These are phyloP conservation scores for Corythoichthys haematopterus DNA, from an alignment of 2,113 vertebrate genomes.

Conservation along the genomic window DNA sequence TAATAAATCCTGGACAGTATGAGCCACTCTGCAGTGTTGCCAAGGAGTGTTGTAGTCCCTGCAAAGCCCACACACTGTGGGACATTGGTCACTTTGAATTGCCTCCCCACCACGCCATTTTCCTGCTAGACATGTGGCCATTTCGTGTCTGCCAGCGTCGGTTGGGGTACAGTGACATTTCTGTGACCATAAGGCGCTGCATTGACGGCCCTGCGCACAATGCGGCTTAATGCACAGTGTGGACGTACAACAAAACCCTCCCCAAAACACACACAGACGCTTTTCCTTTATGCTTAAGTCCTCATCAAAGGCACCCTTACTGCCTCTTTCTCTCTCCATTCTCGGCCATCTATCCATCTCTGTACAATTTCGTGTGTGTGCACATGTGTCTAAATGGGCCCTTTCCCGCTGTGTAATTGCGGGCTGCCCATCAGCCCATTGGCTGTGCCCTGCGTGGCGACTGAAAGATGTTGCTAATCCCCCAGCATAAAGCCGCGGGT, in stretches of 20 bases:
- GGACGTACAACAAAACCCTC: slow-evolving; percentile 48
- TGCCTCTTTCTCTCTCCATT: slow-evolving; percentile 42
- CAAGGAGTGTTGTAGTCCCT: not conserved
- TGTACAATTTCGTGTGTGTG: slow-evolving; percentile 10
- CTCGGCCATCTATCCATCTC: slow-evolving; percentile 21
- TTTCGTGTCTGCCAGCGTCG: slow-evolving; percentile 18
- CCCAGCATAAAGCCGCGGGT: slow-evolving; percentile 56
- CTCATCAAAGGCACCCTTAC: slow-evolving; percentile 39
- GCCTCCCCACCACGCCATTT: slow-evolving; percentile 10
- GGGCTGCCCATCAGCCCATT: slow-evolving; percentile 40
- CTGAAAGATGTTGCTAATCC: slow-evolving; percentile 69
- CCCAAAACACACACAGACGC: slow-evolving; percentile 49
- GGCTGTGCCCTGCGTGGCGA: slow-evolving; percentile 31
- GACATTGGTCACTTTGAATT: not conserved
- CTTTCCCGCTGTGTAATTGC: slow-evolving; percentile 58
- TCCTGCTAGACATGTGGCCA: not conserved
- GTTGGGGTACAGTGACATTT: slow-evolving; percentile 22
- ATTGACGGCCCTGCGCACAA: slow-evolving; percentile 38
- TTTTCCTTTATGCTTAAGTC: slow-evolving; percentile 26
- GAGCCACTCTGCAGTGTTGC: not conserved
- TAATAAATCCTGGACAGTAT: slow-evolving; percentile 1
- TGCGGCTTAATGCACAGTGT: slow-evolving; percentile 42
- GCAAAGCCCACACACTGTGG: not conserved
- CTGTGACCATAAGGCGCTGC: slow-evolving; percentile 33
- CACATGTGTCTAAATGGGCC: slow-evolving; percentile 28